These are phyloP conservation scores for Butastur rufipennis DNA, from an alignment of 2,113 vertebrate genomes.

Conservation along the genomic window DNA sequence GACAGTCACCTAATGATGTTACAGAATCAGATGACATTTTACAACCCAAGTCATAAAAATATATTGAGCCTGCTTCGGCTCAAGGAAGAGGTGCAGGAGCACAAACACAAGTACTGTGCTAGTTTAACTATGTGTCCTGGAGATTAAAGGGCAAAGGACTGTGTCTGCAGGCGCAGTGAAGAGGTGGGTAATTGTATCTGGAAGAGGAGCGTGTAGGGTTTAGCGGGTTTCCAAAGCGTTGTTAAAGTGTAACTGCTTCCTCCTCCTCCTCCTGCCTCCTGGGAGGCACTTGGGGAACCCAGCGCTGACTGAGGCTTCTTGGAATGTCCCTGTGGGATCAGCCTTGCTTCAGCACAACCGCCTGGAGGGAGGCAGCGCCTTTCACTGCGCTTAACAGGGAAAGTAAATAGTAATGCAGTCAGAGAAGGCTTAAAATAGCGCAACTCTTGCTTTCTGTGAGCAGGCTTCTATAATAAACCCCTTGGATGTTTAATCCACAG, in stretches of 20 bases:
- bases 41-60: neutral
- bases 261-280: neutral
- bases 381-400: accelerated
- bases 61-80: neutral
- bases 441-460: neutral
- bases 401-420: neutral
- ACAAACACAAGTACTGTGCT: neutral
- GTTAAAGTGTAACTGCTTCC: neutral
- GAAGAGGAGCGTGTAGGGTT: neutral
- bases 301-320: neutral
- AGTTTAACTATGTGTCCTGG: neutral
- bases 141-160: neutral
- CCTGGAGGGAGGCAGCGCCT: neutral
- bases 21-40: neutral
- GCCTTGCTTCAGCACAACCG: neutral
- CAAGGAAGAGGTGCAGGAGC: neutral
- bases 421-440: neutral
- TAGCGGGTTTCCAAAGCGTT: neutral
- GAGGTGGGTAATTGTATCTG: neutral
- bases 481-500: neutral
- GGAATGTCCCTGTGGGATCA: neutral
- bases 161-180: neutral
- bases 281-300: neutral
- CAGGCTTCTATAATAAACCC: neutral
- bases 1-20: neutral